phyloP scores from a whole-genome alignment of 2,888 invertebrate genomes.

The Thyatira batis region DNA sequence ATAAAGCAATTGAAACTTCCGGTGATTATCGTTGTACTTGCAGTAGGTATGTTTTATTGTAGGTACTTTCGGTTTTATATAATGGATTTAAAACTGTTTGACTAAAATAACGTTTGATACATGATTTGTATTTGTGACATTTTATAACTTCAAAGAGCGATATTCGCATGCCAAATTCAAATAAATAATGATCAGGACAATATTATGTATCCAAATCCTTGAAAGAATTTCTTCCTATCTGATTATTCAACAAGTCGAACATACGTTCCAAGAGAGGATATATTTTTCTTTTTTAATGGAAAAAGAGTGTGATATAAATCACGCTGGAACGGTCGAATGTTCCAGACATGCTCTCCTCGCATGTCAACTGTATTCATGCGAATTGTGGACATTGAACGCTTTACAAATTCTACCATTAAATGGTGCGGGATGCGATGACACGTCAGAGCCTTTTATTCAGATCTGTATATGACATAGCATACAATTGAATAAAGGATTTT shows the following conservation, averaged over 20 bases:
- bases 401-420: slow-evolving; percentile 22
- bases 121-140: too few species aligned
- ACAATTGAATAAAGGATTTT: too few species aligned
- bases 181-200: too few species aligned
- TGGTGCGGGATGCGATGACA: slow-evolving; percentile 8
- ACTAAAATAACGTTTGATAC: slow-evolving; percentile 17
- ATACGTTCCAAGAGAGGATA: too few species aligned
- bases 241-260: too few species aligned
- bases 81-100: too few species aligned
- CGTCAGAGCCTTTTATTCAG: not conserved
- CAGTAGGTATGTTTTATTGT: not conserved
- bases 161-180: too few species aligned
- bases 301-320: not conserved
- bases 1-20: slow-evolving; percentile 68
- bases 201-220: too few species aligned
- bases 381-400: slow-evolving; percentile 10
- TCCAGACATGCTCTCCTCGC: slow-evolving; percentile 11
- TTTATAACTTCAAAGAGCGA: too few species aligned
- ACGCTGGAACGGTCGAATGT: not conserved
- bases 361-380: slow-evolving; percentile 7
- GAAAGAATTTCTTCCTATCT: too few species aligned
- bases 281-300: too few species aligned
- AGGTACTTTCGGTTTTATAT: not conserved
- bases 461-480: too few species aligned
- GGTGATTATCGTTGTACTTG: slow-evolving; percentile 32